phyloP scores from a whole-genome alignment of 92 coral and sea anemone genomes.

The Virgularia gustaviana region DNA sequence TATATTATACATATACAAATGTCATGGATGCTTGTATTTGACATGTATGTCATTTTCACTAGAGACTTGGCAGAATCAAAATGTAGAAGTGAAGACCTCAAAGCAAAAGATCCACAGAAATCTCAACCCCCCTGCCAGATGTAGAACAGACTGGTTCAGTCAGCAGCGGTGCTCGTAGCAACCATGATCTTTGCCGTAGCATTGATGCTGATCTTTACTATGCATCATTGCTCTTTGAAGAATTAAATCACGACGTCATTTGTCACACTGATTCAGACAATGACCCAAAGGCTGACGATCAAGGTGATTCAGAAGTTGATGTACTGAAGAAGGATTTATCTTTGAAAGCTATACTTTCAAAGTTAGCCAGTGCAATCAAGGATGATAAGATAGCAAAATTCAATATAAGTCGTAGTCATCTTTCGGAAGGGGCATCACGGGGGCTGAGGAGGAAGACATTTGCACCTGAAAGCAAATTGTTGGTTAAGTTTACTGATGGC shows the following conservation, averaged over 20 bases:
- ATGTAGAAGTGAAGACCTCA: too few relatives aligned
- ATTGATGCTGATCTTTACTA: not conserved
- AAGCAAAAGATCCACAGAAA: too few relatives aligned
- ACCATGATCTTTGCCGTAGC: not conserved
- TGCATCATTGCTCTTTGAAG: slow-evolving; percentile 13
- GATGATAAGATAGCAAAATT: slow-evolving; percentile 35
- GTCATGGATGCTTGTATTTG: too few relatives aligned
- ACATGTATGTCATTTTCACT: too few relatives aligned
- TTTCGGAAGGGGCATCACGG: slow-evolving; percentile 58
- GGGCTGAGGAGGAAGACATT: slow-evolving; percentile 55
- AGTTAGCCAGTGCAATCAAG: not conserved
- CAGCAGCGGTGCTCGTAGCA: not conserved
- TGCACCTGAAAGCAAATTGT: slow-evolving; percentile 49
- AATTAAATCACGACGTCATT: too few relatives aligned
- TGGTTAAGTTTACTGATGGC: slow-evolving; percentile 55
- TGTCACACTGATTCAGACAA: slow-evolving; percentile 1
- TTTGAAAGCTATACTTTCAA: not conserved
- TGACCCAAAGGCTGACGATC: not conserved
- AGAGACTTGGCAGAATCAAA: too few relatives aligned
- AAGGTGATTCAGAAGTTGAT: not conserved
- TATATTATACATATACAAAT: too few relatives aligned
- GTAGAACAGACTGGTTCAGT: not conserved
- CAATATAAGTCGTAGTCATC: slow-evolving; percentile 45
- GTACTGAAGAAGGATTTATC: not conserved
- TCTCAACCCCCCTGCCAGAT: too few relatives aligned